Base-by-base conservation (phyloP, 2,113 vertebrate genomes). In the Recurvirostra avosetta region DNA sequence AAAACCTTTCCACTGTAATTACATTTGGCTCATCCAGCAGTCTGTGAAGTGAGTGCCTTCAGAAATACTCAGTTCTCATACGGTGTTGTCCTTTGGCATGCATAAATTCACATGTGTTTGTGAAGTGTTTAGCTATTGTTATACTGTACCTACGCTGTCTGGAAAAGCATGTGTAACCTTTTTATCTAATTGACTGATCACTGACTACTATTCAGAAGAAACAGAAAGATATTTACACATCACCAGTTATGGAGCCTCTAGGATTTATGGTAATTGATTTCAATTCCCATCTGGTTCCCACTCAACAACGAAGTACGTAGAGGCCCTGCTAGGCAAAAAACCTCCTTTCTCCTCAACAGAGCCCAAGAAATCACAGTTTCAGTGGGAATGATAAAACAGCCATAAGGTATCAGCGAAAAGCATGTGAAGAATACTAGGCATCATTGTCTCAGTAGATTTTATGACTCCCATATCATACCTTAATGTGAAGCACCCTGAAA, bases 101-200 rank as follows among this genome's bases (percentile, higher is more conserved):
- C 90, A 73, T 93, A 97, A 97, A 95, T 96, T 96, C 96, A 91
- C 96, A 97, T 93, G 93, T 97, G 96, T 95, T 94, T 96, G 86
- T 96, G 93, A 95, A 96, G 88, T 96, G 75, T 97, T 97, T 96
- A 93, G 96, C 89, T 93, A 97, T 97, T 97, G 97, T 97, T 96
- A 47, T 45, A 80, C 88, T 94, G 92, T 96, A 96, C 95, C 96
- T 96, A 96, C 74, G 3, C 85, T 97, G 96, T 97, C 96, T 97
- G 94, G 90, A 91, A 94, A 96, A 97, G 90, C 95, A 96, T 75
- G 66, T 96, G 95, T 94, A 94, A 96, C 85, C 90, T 96, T 96
- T 96, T 96, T 97, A 92, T 96, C 90, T 97, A 97, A 97, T 97
- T 97, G 97, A 92, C 92, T 98, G 92, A 95, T 97, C 97, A 97